These are phyloP conservation scores for Lontra canadensis DNA, from an alignment of 2,113 vertebrate species.

Conservation along the genomic window DNA sequence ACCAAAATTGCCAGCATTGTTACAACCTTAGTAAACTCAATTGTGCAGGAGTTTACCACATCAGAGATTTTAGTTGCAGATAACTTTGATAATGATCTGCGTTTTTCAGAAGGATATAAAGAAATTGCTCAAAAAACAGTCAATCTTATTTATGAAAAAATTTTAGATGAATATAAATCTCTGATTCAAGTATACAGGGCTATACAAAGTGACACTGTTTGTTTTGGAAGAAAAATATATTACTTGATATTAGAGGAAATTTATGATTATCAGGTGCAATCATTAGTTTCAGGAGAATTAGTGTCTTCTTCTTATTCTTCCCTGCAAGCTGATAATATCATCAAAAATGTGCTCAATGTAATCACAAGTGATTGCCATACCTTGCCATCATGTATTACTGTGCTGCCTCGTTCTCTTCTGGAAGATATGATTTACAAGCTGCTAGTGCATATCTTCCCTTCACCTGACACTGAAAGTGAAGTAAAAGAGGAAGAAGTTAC, in stretches of 20 bases:
- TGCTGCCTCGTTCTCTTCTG: conserved; percentile 63
- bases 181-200: conserved; percentile 52
- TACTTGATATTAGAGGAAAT: conserved; percentile 74
- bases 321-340: conserved; percentile 67
- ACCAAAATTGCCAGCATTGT: conserved; percentile 39
- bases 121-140: conserved; percentile 67
- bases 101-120: conserved; percentile 54
- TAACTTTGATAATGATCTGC: conserved; percentile 38
- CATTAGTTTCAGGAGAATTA: conserved; percentile 69
- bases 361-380: conserved; percentile 23
- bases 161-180: conserved; percentile 65
- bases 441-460: conserved; percentile 44
- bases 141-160: conserved; percentile 62
- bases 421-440: conserved; percentile 71
- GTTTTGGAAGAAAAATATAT: conserved; percentile 73
- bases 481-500: neutral
- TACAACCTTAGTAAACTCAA: conserved; percentile 65
- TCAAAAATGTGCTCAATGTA: conserved; percentile 61
- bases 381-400: conserved; percentile 63
- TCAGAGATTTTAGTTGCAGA: conserved; percentile 72
- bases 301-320: conserved; percentile 54
- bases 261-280: conserved; percentile 73
- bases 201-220: conserved; percentile 54
- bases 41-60: conserved; percentile 69
- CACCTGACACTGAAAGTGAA: neutral